Percentiles rank a stretch among this genome's conserved stretches.
Evolutionary conservation across 1,140 invertebrate genomes (phyloP).

Genomic region (Drosophila pruinosa): DNA sequence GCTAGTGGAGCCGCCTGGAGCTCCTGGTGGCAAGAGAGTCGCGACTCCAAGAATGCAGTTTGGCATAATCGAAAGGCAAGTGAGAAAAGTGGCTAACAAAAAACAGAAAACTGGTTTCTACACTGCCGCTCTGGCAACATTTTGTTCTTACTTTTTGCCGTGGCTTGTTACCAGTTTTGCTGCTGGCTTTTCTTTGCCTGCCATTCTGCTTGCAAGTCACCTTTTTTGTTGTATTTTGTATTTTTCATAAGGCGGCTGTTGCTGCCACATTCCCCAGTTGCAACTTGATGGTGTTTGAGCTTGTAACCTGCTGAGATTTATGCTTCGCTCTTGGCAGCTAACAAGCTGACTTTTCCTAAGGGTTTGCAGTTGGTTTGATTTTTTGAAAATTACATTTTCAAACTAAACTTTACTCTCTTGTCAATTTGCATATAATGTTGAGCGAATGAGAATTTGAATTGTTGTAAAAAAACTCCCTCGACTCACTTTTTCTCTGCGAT

Average conservation of each 20-base stretch:
- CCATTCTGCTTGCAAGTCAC: conserved; percentile 42
- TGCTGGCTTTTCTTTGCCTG: conserved; percentile 31
- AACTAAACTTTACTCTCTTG: background rate
- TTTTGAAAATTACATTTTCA: background rate
- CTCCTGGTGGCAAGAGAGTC: conserved; percentile 26
- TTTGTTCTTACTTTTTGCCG: conserved; percentile 72
- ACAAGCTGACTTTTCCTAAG: background rate
- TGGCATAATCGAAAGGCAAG: conserved; percentile 77
- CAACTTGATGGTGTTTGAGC: conserved; percentile 4
- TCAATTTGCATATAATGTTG: conserved; percentile 14
- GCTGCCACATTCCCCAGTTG: conserved; percentile 20
- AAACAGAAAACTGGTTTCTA: conserved; percentile 53
- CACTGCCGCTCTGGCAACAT: conserved; percentile 20
- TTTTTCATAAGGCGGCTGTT: conserved; percentile 24
- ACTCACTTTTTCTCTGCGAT: background rate
- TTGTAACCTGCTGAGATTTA: conserved; percentile 59
- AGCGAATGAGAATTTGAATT: conserved; percentile 12
- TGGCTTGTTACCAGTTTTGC: conserved; percentile 66
- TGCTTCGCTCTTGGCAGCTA: conserved; percentile 22
- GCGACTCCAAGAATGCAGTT: conserved; percentile 71
- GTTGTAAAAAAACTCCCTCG: conserved; percentile 4
- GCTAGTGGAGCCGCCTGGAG: conserved; percentile 21
- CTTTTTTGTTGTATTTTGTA: conserved; percentile 20
- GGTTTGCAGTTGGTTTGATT: background rate
- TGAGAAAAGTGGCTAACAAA: conserved; percentile 58